Evolutionary conservation across 2,888 invertebrate genomes (phyloP), one percentile per base, ranked within the genome.

Genomic region (Melolontha melolontha): DNA sequence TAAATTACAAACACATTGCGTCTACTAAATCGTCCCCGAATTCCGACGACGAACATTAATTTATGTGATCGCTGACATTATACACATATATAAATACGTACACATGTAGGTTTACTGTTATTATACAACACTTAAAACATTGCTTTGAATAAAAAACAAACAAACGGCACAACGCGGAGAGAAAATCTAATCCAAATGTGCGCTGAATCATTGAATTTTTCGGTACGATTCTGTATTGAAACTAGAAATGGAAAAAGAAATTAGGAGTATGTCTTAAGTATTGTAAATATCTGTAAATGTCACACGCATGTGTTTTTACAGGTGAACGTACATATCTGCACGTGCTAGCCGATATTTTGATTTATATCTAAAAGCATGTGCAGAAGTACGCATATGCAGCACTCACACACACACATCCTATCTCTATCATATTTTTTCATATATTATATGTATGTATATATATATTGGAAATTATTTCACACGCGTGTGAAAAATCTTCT

Each of bases 11-110:
- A n/a, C n/a, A n/a, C 29, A 29, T 29, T 5, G 5, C 29, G 4
- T 4, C 29, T 29, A 29, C 29, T 29, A 29, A 4, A 6, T 34
- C 40, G 8, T 44, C 27, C 14, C 29, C 11, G 29, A 29, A 8
- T 14, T 47, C 5, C 14, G 12, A 17, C 42, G 29, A 44, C 29
- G 29, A 59, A 44, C 69, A 69, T 69, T 66, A 69, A 69, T 69
- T 69, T 57, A 69, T 69, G 69, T 69, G 64, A 69, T 66, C 50
- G 51, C 42, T 2, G 11, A 50, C 14, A 50, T 50, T 50, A 50
- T 22, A 64, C 27, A 66, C 41, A 66, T 55, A 54, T 51, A 34
- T 34, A 34, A 44, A 59, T 44, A 59, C 57, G 42, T 59, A 27
- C 59, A 59, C 55, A 41, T 41, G 40, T 12, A 41, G 39, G 16